phyloP scores from a whole-genome alignment of 2,113 vertebrate species.

The Poeciliopsis occidentalis region DNA sequence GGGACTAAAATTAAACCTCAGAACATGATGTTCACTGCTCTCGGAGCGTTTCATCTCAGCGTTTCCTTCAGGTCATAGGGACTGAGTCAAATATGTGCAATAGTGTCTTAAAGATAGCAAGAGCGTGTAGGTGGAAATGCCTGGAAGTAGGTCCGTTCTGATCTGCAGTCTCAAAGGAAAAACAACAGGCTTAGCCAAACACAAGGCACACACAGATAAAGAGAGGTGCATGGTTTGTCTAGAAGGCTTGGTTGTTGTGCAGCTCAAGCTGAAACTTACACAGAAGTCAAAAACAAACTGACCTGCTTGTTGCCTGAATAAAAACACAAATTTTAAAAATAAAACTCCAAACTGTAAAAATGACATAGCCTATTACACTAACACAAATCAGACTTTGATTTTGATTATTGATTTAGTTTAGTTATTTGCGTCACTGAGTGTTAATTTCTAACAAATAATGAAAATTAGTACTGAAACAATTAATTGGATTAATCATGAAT shows the following conservation, averaged over 20 bases:
- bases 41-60: slow-evolving; percentile 14
- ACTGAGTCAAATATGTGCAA: slow-evolving; percentile 2
- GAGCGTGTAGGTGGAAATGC: slow-evolving; percentile 32
- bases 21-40: neutral
- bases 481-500: no score
- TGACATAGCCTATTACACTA: no score
- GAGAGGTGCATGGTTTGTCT: slow-evolving; percentile 20
- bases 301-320: no score
- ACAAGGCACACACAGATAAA: slow-evolving; percentile 37
- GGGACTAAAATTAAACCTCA: neutral
- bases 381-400: no score
- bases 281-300: neutral
- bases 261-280: neutral
- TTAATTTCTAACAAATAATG: no score
- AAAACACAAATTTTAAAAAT: no score
- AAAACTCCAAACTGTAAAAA: no score
- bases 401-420: no score
- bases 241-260: neutral
- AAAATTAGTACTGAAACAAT: no score
- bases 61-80: slow-evolving; percentile 2
- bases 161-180: slow-evolving; percentile 34
- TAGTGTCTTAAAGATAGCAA: slow-evolving; percentile 24
- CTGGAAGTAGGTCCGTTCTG: slow-evolving; percentile 12
- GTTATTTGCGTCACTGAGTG: no score
- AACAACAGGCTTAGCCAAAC: slow-evolving; percentile 33